Evolutionary conservation across 2,888 invertebrate species (phyloP), one percentile per base, ranked within the genome.

Genomic region (Lacanobia oleracea): DNA sequence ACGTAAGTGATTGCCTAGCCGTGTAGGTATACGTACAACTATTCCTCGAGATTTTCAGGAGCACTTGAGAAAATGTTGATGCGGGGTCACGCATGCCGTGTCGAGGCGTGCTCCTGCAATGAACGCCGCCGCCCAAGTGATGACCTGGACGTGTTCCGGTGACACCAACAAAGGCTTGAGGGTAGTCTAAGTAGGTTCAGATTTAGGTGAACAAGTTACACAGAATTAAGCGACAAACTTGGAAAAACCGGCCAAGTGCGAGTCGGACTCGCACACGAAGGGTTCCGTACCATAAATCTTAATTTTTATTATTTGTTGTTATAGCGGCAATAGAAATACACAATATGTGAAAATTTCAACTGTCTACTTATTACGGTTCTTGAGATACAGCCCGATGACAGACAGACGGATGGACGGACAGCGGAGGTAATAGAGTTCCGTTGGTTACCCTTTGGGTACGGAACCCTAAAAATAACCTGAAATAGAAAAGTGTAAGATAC

Each of bases 1-100:
- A 73, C 77, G 81, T 86, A 86, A 85, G 81, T 84, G 84, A 83
- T 85, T 79, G 77, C 74, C 70, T 63, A 75, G 71, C 56, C 83
- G 78, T 81, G 79, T 85, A 33, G 33, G 33, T 33, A 72, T 76
- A 75, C 60, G 68, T 72, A 78, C 83, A 63, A 70, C 77, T 80
- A 64, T 77, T 82, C 56, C 72, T 72, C 59, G 74, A 84, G 82
- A 82, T 84, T 88, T 89, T 86, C 79, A 81, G 83, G 77, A 86
- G 84, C 82, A 84, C 87, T 90, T 84, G 85, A 86, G 88, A 87
- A 82, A 89, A 91, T 88, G 88, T 89, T 89, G 88, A 91, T 92
- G 92, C 92, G 82, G 82, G 89, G 92, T 91, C 93, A 93, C 91
- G 93, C 91, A 87, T 87, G 88, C 81, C 84, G 86, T 84, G 91